A percentile compares a stretch with the other conserved stretches of the same genome.
phyloP scores from a whole-genome alignment of 2,797 vertebrate species.

The Bradypodion pumilum region DNA sequence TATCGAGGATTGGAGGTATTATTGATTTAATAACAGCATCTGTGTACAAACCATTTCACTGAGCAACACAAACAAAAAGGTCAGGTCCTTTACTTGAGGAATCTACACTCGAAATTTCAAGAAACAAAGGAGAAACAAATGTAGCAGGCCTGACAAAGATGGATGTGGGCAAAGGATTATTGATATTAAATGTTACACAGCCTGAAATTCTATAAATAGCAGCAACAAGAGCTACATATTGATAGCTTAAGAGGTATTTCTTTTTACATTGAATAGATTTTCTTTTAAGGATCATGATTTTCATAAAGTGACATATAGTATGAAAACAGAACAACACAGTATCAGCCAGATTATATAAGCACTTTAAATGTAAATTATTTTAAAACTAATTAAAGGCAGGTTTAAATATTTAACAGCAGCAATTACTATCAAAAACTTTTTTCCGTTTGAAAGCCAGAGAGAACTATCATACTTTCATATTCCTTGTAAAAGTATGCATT shows the following conservation, averaged over 20 bases:
- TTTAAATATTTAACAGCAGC: neutral
- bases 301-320: neutral
- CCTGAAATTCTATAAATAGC: neutral
- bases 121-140: neutral
- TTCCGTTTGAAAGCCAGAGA: neutral
- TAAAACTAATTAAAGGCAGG: neutral
- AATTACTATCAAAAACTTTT: neutral
- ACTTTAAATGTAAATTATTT: neutral
- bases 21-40: neutral
- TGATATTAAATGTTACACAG: neutral
- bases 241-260: neutral
- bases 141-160: neutral
- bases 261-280: neutral
- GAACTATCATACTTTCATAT: neutral
- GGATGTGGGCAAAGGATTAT: neutral
- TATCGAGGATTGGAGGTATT: neutral
- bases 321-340: neutral
- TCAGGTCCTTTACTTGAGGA: neutral
- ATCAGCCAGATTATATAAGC: neutral
- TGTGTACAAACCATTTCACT: neutral
- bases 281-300: neutral
- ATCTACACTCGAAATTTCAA: neutral
- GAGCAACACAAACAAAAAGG: neutral
- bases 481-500: neutral
- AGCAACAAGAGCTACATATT: neutral